Evolutionary conservation across 1,140 invertebrate genomes (phyloP).

Genomic region (Drosophila burlai): DNA sequence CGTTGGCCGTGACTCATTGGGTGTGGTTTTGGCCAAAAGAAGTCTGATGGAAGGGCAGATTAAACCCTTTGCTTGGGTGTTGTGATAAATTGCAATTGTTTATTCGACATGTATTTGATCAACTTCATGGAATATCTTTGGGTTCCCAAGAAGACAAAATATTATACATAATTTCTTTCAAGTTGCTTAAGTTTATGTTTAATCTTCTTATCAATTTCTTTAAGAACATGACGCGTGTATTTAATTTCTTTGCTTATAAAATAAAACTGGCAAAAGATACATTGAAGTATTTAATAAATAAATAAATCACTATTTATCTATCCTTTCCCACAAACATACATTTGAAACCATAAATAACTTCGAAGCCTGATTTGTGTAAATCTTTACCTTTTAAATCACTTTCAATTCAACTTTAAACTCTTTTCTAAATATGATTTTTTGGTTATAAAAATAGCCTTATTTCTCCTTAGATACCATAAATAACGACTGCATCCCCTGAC

Average conservation of each 20-base stretch:
- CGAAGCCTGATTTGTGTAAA: background rate
- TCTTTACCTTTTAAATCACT: background rate
- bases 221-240: no score
- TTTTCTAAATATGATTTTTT: background rate
- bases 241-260: background rate
- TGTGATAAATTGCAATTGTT: constrained; percentile 11
- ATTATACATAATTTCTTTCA: background rate
- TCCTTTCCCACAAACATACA: background rate
- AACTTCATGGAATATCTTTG: background rate
- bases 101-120: background rate
- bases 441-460: constrained; percentile 15
- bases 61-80: background rate
- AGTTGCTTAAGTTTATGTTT: background rate
- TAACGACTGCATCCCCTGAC: constrained; percentile 37
- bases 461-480: constrained; percentile 19
- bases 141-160: background rate
- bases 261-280: background rate
- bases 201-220: background rate
- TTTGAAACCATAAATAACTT: background rate
- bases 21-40: constrained; percentile 12
- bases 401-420: constrained; percentile 3
- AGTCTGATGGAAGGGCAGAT: constrained; percentile 9
- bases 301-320: background rate
- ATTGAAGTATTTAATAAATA: no score
- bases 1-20: constrained; percentile 25